Conservation (phyloP, 1,140 invertebrate genomes). For the Dendrolimus punctatus region DNA sequence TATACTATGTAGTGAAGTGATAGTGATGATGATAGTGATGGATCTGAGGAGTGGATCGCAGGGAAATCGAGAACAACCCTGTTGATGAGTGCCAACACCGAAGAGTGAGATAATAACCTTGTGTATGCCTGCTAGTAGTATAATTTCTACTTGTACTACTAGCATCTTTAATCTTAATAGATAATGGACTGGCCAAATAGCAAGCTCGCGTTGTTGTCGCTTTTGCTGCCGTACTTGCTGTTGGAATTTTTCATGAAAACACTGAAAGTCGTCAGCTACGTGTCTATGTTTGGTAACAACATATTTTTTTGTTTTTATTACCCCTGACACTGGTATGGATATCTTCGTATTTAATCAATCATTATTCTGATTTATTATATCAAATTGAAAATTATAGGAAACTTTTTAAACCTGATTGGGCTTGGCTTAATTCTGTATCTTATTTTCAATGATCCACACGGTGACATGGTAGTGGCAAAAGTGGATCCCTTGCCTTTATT, state of each 20-base stretch:
- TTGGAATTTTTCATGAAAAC: slow-evolving; percentile 41
- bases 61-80: no score
- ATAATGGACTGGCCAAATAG: slow-evolving; percentile 40
- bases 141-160: no score
- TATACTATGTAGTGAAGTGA: no score
- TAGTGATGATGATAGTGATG: no score
- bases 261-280: slow-evolving; percentile 39
- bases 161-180: slow-evolving; percentile 26
- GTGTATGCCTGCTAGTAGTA: no score
- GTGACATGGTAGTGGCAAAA: slow-evolving; percentile 16
- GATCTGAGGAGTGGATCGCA: no score
- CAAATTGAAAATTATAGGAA: slow-evolving; percentile 21
- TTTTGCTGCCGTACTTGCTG: slow-evolving; percentile 34
- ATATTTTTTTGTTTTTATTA: background rate
- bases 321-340: background rate
- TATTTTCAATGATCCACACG: slow-evolving; percentile 28
- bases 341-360: no score
- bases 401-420: slow-evolving; percentile 29
- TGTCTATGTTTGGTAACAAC: slow-evolving; percentile 35
- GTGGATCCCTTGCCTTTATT: slow-evolving; percentile 22
- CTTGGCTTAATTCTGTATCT: slow-evolving; percentile 30
- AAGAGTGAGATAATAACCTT: no score
- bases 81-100: no score
- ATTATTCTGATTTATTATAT: no score
- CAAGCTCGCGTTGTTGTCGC: slow-evolving; percentile 21